Conservation (phyloP, 2,113 vertebrate species). For the Rattus rattus region DNA sequence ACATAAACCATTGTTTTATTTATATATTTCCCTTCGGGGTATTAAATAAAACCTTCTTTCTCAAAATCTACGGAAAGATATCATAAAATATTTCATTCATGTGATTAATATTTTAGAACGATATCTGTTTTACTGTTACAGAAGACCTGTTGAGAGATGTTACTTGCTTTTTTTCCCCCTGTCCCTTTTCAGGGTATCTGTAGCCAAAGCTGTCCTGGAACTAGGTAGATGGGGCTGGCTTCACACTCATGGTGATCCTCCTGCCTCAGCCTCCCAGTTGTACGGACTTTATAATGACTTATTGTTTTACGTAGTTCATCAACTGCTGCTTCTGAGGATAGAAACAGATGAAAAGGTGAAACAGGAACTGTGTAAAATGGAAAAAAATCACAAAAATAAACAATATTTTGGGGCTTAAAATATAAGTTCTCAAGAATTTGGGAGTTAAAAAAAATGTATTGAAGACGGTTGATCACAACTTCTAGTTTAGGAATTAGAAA, state of each 20-base stretch:
- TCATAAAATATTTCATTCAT: not conserved
- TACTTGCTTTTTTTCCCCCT: not conserved
- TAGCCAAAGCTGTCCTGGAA: not conserved
- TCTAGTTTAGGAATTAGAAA: slow-evolving; percentile 19
- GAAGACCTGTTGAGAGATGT: not conserved
- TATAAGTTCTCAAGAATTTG: slow-evolving; percentile 43
- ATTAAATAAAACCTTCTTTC: not conserved
- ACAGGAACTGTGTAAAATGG: not conserved
- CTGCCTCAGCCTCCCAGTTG: not conserved
- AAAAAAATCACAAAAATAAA: not conserved
- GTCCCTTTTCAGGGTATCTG: not conserved
- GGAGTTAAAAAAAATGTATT: slow-evolving; percentile 4
- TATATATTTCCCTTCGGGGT: not conserved
- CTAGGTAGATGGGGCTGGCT: not conserved
- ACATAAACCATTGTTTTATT: not conserved
- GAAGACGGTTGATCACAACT: not conserved
- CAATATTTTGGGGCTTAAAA: not conserved
- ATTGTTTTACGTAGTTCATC: not conserved
- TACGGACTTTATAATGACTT: not conserved
- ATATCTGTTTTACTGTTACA: not conserved
- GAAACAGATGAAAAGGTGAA: not conserved
- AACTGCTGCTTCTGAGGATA: not conserved
- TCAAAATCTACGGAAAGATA: slow-evolving; percentile 20
- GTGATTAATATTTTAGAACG: not conserved
- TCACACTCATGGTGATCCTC: not conserved